Evolutionary conservation across 2,797 vertebrate genomes (phyloP).

Genomic region (Huso huso): DNA sequence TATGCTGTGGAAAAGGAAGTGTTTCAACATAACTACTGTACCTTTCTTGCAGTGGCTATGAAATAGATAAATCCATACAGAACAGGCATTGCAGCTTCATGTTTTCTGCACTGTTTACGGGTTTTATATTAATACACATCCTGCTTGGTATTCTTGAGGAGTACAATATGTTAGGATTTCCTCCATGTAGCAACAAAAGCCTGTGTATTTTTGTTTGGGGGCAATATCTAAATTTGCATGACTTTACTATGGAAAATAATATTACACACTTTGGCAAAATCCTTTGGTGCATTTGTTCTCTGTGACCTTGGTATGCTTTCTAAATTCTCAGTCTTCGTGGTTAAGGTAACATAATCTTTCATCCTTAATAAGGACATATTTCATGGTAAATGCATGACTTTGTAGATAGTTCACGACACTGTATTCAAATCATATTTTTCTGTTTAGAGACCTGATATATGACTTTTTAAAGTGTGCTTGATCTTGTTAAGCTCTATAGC

Average conservation of each 20-base stretch:
- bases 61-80: too few relatives aligned
- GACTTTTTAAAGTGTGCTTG: not conserved
- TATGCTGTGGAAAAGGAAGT: too few relatives aligned
- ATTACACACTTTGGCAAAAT: too few relatives aligned
- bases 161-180: too few relatives aligned
- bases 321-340: slow-evolving; percentile 7
- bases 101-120: too few relatives aligned
- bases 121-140: too few relatives aligned
- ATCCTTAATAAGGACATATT: slow-evolving; percentile 5
- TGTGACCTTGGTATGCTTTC: slow-evolving; percentile 2
- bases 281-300: slow-evolving; percentile 1
- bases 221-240: not conserved
- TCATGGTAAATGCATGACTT: not conserved
- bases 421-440: slow-evolving; percentile 1
- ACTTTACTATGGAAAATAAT: slow-evolving; percentile 13
- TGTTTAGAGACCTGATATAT: not conserved
- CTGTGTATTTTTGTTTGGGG: not conserved
- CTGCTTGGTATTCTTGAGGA: too few relatives aligned
- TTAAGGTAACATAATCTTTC: slow-evolving; percentile 4
- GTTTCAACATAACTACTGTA: too few relatives aligned
- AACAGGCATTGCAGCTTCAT: too few relatives aligned
- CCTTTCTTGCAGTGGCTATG: too few relatives aligned
- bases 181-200: not conserved
- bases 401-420: not conserved
- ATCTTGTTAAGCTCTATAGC: not conserved